These are phyloP conservation scores for Pteronura brasiliensis DNA, from an alignment of 2,113 vertebrate species.

Conservation along the genomic window DNA sequence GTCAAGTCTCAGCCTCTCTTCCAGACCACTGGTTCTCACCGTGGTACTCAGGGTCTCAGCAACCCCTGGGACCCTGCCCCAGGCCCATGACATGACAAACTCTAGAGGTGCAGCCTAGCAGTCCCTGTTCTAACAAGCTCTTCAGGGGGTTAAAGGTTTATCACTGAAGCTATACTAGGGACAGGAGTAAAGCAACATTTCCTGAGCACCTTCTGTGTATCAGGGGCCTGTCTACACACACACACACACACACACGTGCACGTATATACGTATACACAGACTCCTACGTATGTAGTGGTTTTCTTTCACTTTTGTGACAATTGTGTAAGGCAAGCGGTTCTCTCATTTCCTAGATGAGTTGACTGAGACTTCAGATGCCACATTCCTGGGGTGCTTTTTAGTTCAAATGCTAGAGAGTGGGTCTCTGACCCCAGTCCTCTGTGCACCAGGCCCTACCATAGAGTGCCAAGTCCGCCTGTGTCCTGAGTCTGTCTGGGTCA, in stretches of 20 bases:
- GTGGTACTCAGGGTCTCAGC: not conserved
- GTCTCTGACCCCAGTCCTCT: not conserved
- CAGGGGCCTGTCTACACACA: not conserved
- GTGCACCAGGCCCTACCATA: not conserved
- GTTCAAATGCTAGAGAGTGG: not conserved
- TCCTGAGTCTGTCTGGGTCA: not conserved
- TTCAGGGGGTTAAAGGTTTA: not conserved
- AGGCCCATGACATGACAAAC: not conserved
- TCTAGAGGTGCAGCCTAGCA: not conserved
- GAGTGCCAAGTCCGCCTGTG: not conserved
- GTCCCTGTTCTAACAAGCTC: not conserved
- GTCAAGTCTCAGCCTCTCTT: not conserved
- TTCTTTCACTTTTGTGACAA: not conserved
- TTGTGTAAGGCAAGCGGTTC: not conserved
- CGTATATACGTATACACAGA: accelerated
- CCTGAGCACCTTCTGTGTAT: not conserved
- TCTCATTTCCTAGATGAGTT: not conserved
- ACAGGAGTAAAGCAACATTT: not conserved
- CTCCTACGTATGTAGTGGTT: not conserved
- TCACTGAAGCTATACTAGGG: not conserved
- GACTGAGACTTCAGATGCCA: not conserved
- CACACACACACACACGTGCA: not conserved
- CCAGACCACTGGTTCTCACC: not conserved
- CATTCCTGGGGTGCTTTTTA: not conserved
- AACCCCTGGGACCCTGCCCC: not conserved